Base-by-base conservation (phyloP, 2,797 vertebrate genomes). In the Phalanger gymnotis region DNA sequence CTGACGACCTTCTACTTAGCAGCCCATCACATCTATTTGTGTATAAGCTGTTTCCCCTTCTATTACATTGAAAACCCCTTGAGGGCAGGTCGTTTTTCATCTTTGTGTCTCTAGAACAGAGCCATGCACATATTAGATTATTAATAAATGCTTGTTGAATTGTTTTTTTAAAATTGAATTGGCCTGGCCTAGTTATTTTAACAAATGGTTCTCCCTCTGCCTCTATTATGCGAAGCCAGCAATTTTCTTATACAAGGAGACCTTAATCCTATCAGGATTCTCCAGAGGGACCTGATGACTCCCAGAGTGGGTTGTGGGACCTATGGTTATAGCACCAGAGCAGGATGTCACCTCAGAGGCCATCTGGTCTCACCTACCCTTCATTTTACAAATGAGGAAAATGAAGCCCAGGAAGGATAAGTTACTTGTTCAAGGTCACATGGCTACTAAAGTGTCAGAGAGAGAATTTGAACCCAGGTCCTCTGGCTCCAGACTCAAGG, bases 111-210 rank as follows among this genome's bases (percentile, higher is more conserved):
- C 73, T 51, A 51, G 73, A 81, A 87, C 73, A 87, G 73, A 87
- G 28, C 73, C 73, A 51, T 87, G 40, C 40, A 51, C 73, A 87
- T 87, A 87, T 87, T 87, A 87, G 73, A 87, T 87, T 87, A 87
- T 87, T 87, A 87, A 87, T 87, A 87, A 87, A 47, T 87, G 73
- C 73, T 87, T 87, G 73, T 87, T 87, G 73, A 87, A 87, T 81
- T 87, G 73, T 5, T 81, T 87, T 87, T 47, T 47, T 9, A 3
- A 87, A 87, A 87, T 87, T 87, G 73, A 87, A 87, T 87, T 87
- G 66, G 73, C 73, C 73, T 87, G 73, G 73, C 40, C 73, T 87
- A 87, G 73, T 87, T 87, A 87, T 87, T 51, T 87, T 87, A 87
- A 87, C 40, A 87, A 87, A 87, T 87, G 22, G 22, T 11, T 87